phyloP scores from a whole-genome alignment of 2,888 invertebrate genomes.

The Cetonia aurata region DNA sequence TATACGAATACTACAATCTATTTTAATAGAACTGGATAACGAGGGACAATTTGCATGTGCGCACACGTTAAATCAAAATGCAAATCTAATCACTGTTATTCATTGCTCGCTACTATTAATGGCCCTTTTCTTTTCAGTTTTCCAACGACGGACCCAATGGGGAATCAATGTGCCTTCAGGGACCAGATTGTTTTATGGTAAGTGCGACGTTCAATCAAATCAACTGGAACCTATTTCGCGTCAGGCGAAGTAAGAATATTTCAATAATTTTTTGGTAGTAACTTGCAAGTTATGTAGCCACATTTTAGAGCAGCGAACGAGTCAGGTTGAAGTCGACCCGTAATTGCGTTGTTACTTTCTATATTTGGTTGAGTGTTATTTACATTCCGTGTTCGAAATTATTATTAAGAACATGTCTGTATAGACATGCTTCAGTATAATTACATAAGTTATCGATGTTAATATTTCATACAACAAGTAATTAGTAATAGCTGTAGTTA shows the following conservation, averaged over 20 bases:
- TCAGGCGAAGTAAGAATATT: constrained; percentile 10
- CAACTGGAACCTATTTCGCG: constrained; percentile 19
- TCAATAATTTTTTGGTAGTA: constrained; percentile 4
- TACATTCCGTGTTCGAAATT: too few species aligned
- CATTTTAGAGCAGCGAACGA: background rate
- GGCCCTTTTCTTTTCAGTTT: constrained; percentile 67
- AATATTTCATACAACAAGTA: too few species aligned
- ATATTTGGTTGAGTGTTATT: too few species aligned
- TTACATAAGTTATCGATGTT: too few species aligned
- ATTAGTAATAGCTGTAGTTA: too few species aligned
- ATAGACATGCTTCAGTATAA: too few species aligned
- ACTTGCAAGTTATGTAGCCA: background rate
- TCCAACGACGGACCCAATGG: constrained; percentile 74
- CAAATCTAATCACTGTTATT: constrained; percentile 40
- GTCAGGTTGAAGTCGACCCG: too few species aligned
- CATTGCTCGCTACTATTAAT: constrained; percentile 35
- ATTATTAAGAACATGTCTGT: too few species aligned
- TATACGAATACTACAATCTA: constrained; percentile 34
- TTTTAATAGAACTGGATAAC: constrained; percentile 23
- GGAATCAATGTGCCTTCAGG: constrained; percentile 77
- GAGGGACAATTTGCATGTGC: constrained; percentile 26
- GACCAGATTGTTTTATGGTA: constrained; percentile 80
- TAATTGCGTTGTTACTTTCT: too few species aligned
- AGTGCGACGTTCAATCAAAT: constrained; percentile 61
- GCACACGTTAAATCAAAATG: constrained; percentile 36